Conservation (phyloP, 2,113 vertebrate genomes). For the Coracopsis vasa region DNA sequence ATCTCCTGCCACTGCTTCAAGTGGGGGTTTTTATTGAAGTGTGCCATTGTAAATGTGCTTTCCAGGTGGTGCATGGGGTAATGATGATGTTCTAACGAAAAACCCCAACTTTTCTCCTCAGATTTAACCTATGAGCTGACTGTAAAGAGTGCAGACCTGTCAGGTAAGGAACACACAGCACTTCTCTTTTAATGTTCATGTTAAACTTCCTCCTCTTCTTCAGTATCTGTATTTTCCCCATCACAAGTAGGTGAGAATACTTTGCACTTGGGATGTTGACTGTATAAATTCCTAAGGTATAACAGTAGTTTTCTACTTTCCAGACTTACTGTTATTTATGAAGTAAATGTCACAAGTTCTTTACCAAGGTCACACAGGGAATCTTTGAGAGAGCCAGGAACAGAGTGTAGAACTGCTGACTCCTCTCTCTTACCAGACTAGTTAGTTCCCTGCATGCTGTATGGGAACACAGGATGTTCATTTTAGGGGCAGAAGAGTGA, state of each 20-base stretch:
- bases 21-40: background rate
- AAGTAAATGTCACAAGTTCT: background rate
- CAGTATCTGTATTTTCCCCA: background rate
- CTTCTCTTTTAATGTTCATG: background rate
- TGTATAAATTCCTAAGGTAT: background rate
- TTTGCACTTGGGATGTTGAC: background rate
- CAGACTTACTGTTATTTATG: background rate
- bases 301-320: background rate
- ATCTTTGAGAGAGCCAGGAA: background rate
- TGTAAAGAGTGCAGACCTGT: constrained; percentile 85
- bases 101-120: constrained; percentile 53
- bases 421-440: background rate
- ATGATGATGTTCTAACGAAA: background rate
- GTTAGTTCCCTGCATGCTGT: background rate
- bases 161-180: constrained; percentile 79
- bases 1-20: background rate
- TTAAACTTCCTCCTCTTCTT: background rate
- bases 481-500: background rate
- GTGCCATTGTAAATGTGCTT: background rate
- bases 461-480: background rate
- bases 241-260: background rate
- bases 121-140: constrained; percentile 96
- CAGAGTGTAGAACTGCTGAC: background rate
- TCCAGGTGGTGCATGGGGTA: background rate
- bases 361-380: background rate